Evolutionary conservation across 1,140 invertebrate genomes (phyloP).

Genomic region (Drosophila pectinifera): DNA sequence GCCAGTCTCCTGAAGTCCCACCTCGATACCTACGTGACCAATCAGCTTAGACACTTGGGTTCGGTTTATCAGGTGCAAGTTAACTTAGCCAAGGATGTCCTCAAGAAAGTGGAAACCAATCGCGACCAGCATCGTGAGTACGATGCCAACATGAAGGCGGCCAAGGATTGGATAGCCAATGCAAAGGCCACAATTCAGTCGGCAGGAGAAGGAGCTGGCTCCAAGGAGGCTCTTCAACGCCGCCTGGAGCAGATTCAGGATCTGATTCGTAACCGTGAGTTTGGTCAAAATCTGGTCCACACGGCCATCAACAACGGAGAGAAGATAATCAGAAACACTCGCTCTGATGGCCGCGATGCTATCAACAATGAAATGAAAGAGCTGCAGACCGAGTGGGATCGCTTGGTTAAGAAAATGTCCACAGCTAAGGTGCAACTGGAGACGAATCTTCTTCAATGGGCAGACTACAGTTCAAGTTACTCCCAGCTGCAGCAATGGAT

Average conservation of each 20-base stretch:
- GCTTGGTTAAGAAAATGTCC: constrained; percentile 95
- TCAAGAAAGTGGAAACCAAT: constrained; percentile 96
- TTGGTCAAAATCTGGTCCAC: constrained; percentile 95
- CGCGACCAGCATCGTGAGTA: constrained; percentile 95
- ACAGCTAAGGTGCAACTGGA: constrained; percentile 96
- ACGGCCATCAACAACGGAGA: constrained; percentile 96
- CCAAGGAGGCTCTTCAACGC: constrained; percentile 93
- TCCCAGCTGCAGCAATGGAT: constrained; percentile 97
- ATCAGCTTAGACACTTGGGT: constrained; percentile 95
- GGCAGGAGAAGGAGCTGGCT: constrained; percentile 92
- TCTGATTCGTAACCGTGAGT: constrained; percentile 92
- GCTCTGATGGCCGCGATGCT: constrained; percentile 94
- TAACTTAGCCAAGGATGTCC: constrained; percentile 95
- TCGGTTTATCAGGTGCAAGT: constrained; percentile 95
- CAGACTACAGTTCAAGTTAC: constrained; percentile 97
- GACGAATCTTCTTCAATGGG: constrained; percentile 96
- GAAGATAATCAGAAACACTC: constrained; percentile 94
- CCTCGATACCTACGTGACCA: constrained; percentile 95
- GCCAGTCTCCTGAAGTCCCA: constrained; percentile 92
- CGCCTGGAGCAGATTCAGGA: constrained; percentile 93
- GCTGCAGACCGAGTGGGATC: constrained; percentile 96
- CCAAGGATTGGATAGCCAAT: constrained; percentile 95
- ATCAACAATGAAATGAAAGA: constrained; percentile 95
- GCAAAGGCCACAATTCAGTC: constrained; percentile 93
- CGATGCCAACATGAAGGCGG: constrained; percentile 91